Evolutionary conservation across 2,888 invertebrate genomes (phyloP), one percentile per base, ranked within the genome.

Genomic region (Ophion costatus): DNA sequence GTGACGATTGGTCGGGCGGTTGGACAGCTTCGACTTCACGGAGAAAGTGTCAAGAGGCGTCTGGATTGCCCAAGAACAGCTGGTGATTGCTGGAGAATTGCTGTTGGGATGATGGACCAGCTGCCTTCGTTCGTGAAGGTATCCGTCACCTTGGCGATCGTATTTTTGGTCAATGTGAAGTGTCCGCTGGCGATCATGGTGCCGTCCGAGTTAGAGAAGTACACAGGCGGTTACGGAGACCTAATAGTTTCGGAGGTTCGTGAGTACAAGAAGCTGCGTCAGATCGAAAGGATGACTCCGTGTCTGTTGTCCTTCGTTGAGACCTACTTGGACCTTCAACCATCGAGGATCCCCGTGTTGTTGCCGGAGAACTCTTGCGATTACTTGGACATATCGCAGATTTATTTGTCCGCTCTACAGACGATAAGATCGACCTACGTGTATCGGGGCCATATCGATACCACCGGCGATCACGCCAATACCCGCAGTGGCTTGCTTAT

Each of bases 231-330:
- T 17, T 57, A 61, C 29, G 51, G 45, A 14, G n/a, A 66, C 5
- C 20, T 73, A 6, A 79, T 82, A n/a, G 61, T 45, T 38, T 29
- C 38, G 38, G 66, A 80, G 6, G 51, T 61, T 14, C 42, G 56
- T 9, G 57, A 82, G 17, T 61, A 77, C 61, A 17, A n/a, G 17
- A 42, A 11, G 11, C 20, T 33, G 9, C 24, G n/a, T 1, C 45
- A 82, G 6, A 51, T 82, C 22, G 14, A 24, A 17, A 69, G 51
- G 10, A 79, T 83, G 11, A 59, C 88, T 17, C 70, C 87, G 0
- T 91, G 91, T 56, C 33, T 89, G 5, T 11, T 29, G 7, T 82
- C 63, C 5, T 90, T 90, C 71, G 57, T 91, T 20, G 20, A 64
- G 10, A 57, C 29, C 6, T 76, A 84, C 69, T 56, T 89, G 56